Percentiles rank a stretch among this genome's conserved stretches.
Conservation (phyloP, 2,888 invertebrate species). For the Theretra japonica region DNA sequence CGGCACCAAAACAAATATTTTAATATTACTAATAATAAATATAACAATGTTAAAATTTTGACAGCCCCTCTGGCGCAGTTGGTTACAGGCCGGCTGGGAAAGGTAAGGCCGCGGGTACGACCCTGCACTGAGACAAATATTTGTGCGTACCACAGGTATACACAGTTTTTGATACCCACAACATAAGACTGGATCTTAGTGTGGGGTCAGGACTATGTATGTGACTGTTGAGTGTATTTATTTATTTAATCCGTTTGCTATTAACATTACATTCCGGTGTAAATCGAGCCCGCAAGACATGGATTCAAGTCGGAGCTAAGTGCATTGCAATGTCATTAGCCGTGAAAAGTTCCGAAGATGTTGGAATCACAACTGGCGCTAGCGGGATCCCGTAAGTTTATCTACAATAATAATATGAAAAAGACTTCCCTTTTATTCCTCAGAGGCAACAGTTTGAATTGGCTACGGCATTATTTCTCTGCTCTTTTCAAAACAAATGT, state of each 20-base stretch:
- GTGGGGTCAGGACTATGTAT: too few species aligned
- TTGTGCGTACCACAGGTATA: too few species aligned
- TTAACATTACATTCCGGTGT: not conserved
- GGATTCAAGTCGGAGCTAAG: conserved; percentile 51
- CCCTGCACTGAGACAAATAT: too few species aligned
- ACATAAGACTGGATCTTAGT: too few species aligned
- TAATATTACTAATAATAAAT: too few species aligned
- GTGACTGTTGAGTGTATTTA: too few species aligned
- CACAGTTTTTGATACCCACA: too few species aligned
- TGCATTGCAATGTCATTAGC: conserved; percentile 72
- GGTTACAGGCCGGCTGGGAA: too few species aligned
- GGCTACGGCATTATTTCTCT: not conserved
- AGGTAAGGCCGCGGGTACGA: too few species aligned
- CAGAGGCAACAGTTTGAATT: conserved; percentile 7
- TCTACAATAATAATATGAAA: conserved; percentile 6
- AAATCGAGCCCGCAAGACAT: conserved; percentile 36
- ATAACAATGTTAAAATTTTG: too few species aligned
- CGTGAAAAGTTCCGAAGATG: conserved; percentile 21
- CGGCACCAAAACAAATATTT: too few species aligned
- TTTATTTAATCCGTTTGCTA: not conserved
- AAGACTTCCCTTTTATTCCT: conserved; percentile 14
- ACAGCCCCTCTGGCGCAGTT: too few species aligned
- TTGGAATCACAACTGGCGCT: conserved; percentile 6
- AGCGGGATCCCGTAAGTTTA: not conserved
- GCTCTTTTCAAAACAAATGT: not conserved